Evolutionary conservation across 2,888 invertebrate genomes (phyloP).

Genomic region (Cheilosia impressa): DNA sequence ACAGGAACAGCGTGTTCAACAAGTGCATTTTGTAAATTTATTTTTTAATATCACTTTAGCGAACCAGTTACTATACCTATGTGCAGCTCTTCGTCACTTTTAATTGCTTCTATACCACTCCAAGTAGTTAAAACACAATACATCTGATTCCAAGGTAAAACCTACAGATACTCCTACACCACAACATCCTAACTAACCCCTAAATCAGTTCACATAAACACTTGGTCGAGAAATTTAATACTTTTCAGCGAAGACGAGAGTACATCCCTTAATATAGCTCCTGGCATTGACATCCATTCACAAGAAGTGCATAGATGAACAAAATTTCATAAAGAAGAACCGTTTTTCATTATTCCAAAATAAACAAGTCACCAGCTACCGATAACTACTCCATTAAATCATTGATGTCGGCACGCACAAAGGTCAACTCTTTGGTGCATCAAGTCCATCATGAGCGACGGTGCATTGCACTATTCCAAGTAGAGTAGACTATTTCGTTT

Average conservation of each 20-base stretch:
- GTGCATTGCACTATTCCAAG: conserved; percentile 12
- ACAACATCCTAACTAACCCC: conserved; percentile 5
- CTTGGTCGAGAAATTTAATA: conserved; percentile 53
- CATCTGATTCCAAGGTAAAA: neutral
- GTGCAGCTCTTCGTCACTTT: too few relatives aligned
- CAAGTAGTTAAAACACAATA: too few relatives aligned
- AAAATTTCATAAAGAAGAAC: conserved; percentile 8
- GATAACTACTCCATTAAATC: conserved; percentile 20
- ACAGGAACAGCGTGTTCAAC: too few relatives aligned
- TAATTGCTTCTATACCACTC: too few relatives aligned
- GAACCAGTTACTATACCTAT: too few relatives aligned
- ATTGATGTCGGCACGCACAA: conserved; percentile 30
- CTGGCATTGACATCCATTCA: conserved; percentile 37
- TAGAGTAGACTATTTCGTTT: conserved; percentile 27
- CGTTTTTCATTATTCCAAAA: conserved; percentile 12
- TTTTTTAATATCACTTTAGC: too few relatives aligned
- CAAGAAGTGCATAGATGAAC: neutral
- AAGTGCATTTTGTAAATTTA: too few relatives aligned
- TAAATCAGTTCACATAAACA: conserved; percentile 44
- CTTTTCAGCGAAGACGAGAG: conserved; percentile 21
- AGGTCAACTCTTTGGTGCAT: conserved; percentile 32
- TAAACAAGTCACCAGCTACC: conserved; percentile 30
- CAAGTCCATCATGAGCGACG: conserved; percentile 15
- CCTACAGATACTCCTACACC: neutral
- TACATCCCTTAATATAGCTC: conserved; percentile 5